Base-by-base conservation (phyloP, 2,888 invertebrate genomes). In the Desoria tigrina region DNA sequence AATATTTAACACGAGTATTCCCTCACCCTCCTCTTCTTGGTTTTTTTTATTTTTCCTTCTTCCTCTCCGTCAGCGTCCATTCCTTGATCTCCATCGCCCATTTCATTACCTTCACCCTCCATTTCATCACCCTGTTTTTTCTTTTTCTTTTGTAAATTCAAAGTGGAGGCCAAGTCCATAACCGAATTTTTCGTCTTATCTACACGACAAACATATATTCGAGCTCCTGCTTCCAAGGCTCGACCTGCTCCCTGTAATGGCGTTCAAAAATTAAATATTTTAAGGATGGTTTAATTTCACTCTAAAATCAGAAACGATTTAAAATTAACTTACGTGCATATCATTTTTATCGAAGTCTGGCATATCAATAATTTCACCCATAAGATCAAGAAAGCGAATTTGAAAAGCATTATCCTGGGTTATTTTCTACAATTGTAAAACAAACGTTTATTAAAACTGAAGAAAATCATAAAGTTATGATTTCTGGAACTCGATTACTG, bases 131-230 rank as follows among this genome's bases (percentile, higher is more conserved):
- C 61, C 11, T 56, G 55, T 27, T 60, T 57, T 27, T 65, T 65
- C 39, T 63, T 63, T 37, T 66, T 61, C 64, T 62, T 68, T 27
- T 66, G 69, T 50, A 59, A 49, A 42, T 60, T 65, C 26, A 69
- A 54, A 3, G 66, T 65, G 1, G 66, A 55, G 0, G 73, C 75
- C 21, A 74, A 55, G 11, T 73, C 67, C 28, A 74, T 58, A 0
- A 74, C 74, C 42, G 72, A 66, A 7, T 63, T 45, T 51, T 75
- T 72, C 0, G 75, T 70, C 32, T 69, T 66, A 27, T 74, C 75
- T 0, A 75, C 75, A 18, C 74, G 73, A 53, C 75, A 75, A 51
- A 71, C 68, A 55, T 74, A 75, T 24, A 75, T 75, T 56, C 65
- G 70, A 1, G 73, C 69, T 9, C 74, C 72, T 26, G 72, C 69